phyloP scores from a whole-genome alignment of 2,888 invertebrate genomes.

The Artemia sinica region DNA sequence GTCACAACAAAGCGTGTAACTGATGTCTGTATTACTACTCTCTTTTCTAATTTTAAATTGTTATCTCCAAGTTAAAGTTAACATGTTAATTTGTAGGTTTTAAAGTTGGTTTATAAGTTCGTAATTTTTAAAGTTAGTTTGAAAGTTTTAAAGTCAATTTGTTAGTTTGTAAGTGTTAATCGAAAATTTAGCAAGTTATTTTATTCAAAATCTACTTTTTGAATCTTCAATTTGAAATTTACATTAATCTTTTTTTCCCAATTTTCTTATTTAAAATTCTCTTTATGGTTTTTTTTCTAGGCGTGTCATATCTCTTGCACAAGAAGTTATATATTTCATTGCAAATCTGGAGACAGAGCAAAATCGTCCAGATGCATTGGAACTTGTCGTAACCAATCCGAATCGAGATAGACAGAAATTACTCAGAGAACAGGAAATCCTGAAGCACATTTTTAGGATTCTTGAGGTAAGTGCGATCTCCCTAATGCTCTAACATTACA shows the following conservation, averaged over 20 bases:
- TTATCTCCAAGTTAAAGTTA: no score
- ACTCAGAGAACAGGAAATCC: slow-evolving; percentile 85
- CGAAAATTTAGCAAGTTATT: neutral
- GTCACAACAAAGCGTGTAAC: no score
- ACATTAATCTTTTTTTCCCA: neutral
- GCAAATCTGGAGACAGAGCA: slow-evolving; percentile 85
- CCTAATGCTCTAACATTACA: no score
- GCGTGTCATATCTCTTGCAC: slow-evolving; percentile 64
- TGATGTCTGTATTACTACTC: no score
- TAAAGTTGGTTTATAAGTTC: no score
- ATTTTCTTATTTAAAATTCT: slow-evolving; percentile 14
- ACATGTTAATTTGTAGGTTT: no score
- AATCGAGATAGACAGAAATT: slow-evolving; percentile 90
- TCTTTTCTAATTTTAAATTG: no score
- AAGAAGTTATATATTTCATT: slow-evolving; percentile 92
- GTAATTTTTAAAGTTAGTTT: no score
- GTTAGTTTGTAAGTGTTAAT: no score
- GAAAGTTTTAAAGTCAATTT: no score
- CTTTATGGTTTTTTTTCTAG: slow-evolving; percentile 34
- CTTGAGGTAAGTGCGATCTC: slow-evolving; percentile 36
- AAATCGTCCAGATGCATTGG: slow-evolving; percentile 82
- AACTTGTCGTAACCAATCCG: slow-evolving; percentile 67
- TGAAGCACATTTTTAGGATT: slow-evolving; percentile 77
- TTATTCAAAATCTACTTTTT: neutral
- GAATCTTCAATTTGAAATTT: neutral